phyloP scores from a whole-genome alignment of 2,888 invertebrate species.

The Argynnis bischoffii region DNA sequence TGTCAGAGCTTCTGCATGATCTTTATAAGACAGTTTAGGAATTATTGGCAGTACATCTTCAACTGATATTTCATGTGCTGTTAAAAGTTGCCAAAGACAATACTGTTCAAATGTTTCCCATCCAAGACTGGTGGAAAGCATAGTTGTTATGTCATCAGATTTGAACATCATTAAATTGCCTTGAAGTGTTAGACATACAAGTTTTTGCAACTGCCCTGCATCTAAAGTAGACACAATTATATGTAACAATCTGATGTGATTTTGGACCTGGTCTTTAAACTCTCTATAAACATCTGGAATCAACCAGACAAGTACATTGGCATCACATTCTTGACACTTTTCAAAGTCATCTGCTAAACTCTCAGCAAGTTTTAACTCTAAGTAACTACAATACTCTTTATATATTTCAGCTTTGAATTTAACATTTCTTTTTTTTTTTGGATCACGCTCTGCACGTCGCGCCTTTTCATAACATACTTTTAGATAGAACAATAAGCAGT shows the following conservation, averaged over 20 bases:
- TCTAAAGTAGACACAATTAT: constrained; percentile 95
- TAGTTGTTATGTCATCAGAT: constrained; percentile 87
- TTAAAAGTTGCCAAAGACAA: constrained; percentile 97
- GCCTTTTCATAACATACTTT: constrained; percentile 87
- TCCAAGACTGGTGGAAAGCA: constrained; percentile 91
- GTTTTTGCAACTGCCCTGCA: constrained; percentile 93
- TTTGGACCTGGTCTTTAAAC: constrained; percentile 93
- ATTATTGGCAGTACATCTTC: constrained; percentile 91
- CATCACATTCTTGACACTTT: constrained; percentile 94
- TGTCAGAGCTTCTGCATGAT: constrained; percentile 96
- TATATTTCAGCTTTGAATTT: constrained; percentile 93
- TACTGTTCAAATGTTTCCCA: constrained; percentile 99
- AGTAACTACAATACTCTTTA: constrained; percentile 92
- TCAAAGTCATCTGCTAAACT: constrained; percentile 92
- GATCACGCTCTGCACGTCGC: constrained; percentile 71
- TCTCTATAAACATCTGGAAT: constrained; percentile 96
- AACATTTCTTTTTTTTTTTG: constrained; percentile 79
- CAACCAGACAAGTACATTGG: constrained; percentile 94
- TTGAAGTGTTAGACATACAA: constrained; percentile 95
- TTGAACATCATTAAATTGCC: constrained; percentile 93
- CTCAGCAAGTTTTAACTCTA: constrained; percentile 88
- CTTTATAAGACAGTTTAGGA: constrained; percentile 89
- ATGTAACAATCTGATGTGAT: constrained; percentile 93
- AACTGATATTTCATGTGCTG: constrained; percentile 96
- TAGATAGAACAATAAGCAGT: constrained; percentile 93